A percentile compares a stretch with the other conserved stretches of the same genome.
Conservation (phyloP, 2,113 vertebrate species). For the Brevimyrus niger region DNA sequence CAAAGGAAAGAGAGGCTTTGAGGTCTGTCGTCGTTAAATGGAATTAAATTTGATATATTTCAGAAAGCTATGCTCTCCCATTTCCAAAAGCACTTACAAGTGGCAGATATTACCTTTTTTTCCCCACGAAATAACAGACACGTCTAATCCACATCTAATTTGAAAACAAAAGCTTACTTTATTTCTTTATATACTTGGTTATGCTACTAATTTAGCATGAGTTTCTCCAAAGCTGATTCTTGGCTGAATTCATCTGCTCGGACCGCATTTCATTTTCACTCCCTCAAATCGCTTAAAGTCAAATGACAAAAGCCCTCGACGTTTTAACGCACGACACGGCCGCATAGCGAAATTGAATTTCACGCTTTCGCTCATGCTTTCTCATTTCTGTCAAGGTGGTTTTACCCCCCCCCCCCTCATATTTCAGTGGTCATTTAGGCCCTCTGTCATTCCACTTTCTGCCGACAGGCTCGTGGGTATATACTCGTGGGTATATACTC, state of each 20-base stretch:
- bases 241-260: not conserved
- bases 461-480: not conserved
- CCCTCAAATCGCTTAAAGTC: not conserved
- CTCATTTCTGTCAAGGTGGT: not conserved
- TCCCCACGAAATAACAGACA: not conserved
- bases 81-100: not conserved
- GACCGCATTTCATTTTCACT: not conserved
- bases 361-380: not conserved
- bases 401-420: not conserved
- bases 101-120: not conserved
- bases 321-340: not conserved
- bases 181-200: not conserved
- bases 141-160: not conserved
- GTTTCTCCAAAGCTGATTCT: not conserved
- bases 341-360: not conserved
- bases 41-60: not conserved
- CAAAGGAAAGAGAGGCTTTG: not conserved
- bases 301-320: not conserved
- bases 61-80: not conserved
- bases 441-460: not conserved
- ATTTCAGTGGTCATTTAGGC: not conserved
- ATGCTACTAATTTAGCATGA: not conserved
- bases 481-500: too few species aligned
- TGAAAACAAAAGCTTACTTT: not conserved
- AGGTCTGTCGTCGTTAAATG: not conserved